Evolutionary conservation across 2,797 vertebrate genomes (phyloP).

Genomic region (Protonibea diacanthus): DNA sequence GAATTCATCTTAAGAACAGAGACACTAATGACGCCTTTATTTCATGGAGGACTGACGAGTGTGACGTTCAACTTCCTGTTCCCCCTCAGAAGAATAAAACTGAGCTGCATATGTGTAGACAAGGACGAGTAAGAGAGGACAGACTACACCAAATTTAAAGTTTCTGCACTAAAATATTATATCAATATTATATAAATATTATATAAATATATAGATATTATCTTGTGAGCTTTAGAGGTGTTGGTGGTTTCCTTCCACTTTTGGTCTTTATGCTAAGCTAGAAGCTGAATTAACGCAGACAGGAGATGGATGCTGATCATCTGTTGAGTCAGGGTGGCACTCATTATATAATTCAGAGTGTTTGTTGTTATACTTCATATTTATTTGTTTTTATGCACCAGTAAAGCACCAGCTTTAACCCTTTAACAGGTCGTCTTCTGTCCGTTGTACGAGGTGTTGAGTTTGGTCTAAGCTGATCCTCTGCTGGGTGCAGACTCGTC

Average conservation of each 20-base stretch:
- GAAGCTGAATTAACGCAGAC: neutral
- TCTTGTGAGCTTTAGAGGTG: neutral
- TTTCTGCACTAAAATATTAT: no score
- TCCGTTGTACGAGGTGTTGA: neutral
- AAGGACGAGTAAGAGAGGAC: no score
- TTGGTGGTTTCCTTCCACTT: neutral
- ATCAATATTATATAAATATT: no score
- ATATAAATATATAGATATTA: no score
- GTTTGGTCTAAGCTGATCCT: neutral
- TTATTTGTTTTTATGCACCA: neutral
- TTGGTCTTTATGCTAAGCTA: neutral
- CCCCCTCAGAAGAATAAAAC: no score
- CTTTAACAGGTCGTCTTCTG: neutral
- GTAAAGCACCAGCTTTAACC: neutral
- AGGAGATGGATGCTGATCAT: neutral
- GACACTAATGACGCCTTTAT: no score
- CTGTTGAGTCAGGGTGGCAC: neutral
- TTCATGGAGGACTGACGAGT: no score
- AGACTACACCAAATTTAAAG: no score
- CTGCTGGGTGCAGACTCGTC: neutral
- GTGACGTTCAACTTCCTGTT: no score
- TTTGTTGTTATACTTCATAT: neutral
- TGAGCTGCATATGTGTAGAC: no score
- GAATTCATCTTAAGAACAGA: no score
- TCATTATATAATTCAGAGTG: neutral